phyloP scores from a whole-genome alignment of 2,113 vertebrate genomes.

The Struthio camelus region DNA sequence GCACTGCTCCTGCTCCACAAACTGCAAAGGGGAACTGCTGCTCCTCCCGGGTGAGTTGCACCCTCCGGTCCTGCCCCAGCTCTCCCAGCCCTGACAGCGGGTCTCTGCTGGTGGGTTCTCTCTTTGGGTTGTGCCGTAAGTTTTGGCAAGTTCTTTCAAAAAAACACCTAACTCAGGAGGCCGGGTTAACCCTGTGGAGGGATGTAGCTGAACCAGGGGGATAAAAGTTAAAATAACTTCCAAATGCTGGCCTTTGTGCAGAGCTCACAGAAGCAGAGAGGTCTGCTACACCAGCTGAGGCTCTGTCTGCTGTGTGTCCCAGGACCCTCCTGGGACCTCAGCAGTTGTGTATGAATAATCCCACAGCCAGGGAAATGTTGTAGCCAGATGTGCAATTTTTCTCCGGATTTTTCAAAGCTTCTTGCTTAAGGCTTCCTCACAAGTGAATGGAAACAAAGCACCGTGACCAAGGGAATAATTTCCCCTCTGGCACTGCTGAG shows the following conservation, averaged over 20 bases:
- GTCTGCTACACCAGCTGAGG: not conserved
- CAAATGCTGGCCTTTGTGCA: not conserved
- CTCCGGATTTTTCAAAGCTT: not conserved
- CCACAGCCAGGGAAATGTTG: not conserved
- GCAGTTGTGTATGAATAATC: not conserved
- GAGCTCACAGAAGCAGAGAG: not conserved
- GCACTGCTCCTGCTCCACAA: not conserved
- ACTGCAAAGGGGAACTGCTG: not conserved
- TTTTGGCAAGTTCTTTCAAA: not conserved
- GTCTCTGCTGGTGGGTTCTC: rapidly evolving
- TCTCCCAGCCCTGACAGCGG: not conserved
- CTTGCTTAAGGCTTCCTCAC: not conserved
- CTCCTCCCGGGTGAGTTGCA: not conserved
- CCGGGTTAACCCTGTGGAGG: not conserved
- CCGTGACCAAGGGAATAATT: not conserved
- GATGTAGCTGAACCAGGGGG: not conserved
- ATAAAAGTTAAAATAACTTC: not conserved
- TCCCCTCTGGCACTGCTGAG: not conserved
- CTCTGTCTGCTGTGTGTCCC: not conserved
- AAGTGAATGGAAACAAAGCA: not conserved
- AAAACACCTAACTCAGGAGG: not conserved
- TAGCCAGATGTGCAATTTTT: not conserved
- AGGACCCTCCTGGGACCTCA: not conserved
- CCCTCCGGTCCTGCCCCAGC: not conserved
- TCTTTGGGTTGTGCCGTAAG: not conserved